Evolutionary conservation across 2,113 vertebrate species (phyloP).

Genomic region (Aphelocoma coerulescens): DNA sequence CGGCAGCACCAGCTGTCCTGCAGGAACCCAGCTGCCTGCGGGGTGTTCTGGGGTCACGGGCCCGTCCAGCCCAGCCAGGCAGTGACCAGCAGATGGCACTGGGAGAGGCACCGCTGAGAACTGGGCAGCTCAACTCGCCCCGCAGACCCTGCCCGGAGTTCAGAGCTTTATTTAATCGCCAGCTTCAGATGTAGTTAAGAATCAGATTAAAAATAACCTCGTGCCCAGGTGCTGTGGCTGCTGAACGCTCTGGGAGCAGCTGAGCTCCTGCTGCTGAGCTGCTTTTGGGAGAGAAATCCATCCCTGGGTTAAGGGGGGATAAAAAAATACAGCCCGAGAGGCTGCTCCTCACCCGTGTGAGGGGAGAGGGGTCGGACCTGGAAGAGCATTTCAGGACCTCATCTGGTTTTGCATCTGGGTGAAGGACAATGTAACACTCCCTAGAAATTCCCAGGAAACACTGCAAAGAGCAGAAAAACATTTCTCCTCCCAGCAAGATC

Average conservation of each 20-base stretch:
- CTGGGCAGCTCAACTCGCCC: background rate
- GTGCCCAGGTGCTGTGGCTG: background rate
- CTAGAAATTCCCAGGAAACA: background rate
- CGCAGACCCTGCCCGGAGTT: background rate
- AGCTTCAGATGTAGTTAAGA: background rate
- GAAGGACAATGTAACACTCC: fast-evolving
- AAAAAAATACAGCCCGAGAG: background rate
- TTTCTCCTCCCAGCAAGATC: background rate
- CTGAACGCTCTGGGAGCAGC: background rate
- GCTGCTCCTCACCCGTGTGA: background rate
- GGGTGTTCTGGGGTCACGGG: background rate
- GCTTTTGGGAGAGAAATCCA: background rate
- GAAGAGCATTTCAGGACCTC: background rate
- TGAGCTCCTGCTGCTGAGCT: background rate
- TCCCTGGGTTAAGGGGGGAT: background rate
- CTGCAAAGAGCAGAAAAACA: background rate
- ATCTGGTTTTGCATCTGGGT: fast-evolving
- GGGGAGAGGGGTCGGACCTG: background rate
- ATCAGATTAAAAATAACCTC: background rate
- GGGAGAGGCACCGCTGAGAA: background rate
- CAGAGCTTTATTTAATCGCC: background rate
- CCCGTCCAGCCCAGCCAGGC: background rate
- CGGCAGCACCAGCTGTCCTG: background rate
- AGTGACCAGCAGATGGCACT: conserved; percentile 46
- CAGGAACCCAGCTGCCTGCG: background rate